Evolutionary conservation across 2,113 vertebrate genomes (phyloP), one percentile per base, ranked within the genome.

Genomic region (human): DNA sequence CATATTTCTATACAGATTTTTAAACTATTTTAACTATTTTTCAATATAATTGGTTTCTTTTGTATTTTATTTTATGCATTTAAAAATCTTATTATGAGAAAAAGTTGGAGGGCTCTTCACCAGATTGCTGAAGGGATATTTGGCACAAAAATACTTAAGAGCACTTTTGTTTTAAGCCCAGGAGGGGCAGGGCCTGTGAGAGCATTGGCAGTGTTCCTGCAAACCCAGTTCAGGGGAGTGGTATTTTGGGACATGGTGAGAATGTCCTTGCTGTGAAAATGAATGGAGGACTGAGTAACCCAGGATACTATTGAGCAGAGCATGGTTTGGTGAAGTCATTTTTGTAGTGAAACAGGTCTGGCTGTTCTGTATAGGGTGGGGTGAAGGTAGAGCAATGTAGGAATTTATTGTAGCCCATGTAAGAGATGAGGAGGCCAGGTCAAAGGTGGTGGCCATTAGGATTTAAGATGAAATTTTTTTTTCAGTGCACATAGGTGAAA

Each of bases 51-150:
- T 35, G 22, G 3, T 82, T 73, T 55, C 17, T 23, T 48, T 61
- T 85, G 23, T 82, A 43, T 85, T 89, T 90, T 86, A 84, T 76
- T 75, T 95, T 87, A 73, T 73, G 23, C 25, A 82, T 90, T 88
- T 85, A 59, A 94, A 96, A 94, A 27, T 8, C 12, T 86, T 64
- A 10, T 87, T 73, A 16, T 38, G 35, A 68, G 32, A 57, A 83
- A 75, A 20, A 14, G 23, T 23, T 95, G 2, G 11, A 45, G 35
- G n/a, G 22, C 1, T 66, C 4, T 50, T 93, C 10, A 35, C 35
- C 22, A 90, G 12, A 75, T 84, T 90, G 8, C 35, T 84, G 5
- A 94, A 92, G 8, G 17, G 8, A 52, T 88, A 78, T 70, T 76
- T 94, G 89, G 0, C n/a, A 79, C 17, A 89, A 40, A 78, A 90